Conservation (phyloP, 2,888 invertebrate species). For the Strigamia maritima region DNA sequence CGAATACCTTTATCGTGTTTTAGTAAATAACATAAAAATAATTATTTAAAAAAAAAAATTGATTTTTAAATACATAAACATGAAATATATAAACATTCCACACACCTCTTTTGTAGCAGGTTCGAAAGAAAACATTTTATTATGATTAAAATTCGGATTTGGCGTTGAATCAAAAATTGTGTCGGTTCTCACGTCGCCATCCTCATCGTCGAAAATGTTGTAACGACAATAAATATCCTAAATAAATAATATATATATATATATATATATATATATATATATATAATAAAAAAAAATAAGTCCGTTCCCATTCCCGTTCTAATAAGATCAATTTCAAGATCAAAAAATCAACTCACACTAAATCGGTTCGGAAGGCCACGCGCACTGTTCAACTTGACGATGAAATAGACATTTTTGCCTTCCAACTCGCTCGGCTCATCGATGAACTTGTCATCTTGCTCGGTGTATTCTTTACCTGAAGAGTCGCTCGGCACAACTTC, state of each 20-base stretch:
- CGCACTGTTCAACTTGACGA: constrained; percentile 56
- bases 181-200: constrained; percentile 51
- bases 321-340: background rate
- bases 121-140: constrained; percentile 53
- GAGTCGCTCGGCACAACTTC: constrained; percentile 56
- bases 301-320: no score
- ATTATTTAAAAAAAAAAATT: background rate
- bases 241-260: constrained; percentile 1
- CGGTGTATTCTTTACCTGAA: constrained; percentile 56
- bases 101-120: constrained; percentile 55
- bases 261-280: no score
- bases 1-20: no score
- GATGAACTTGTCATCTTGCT: constrained; percentile 56
- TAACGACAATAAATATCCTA: constrained; percentile 55
- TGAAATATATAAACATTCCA: constrained; percentile 9
- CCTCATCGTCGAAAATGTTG: constrained; percentile 54
- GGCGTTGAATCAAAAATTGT: constrained; percentile 49
- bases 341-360: constrained; percentile 51
- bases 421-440: constrained; percentile 56
- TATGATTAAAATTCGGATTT: constrained; percentile 56
- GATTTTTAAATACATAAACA: background rate
- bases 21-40: no score
- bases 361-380: constrained; percentile 56
- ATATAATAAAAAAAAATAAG: no score
- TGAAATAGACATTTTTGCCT: constrained; percentile 56